Conservation (phyloP, 1,140 invertebrate genomes). For the Scaptodrosophila lebanonensis region DNA sequence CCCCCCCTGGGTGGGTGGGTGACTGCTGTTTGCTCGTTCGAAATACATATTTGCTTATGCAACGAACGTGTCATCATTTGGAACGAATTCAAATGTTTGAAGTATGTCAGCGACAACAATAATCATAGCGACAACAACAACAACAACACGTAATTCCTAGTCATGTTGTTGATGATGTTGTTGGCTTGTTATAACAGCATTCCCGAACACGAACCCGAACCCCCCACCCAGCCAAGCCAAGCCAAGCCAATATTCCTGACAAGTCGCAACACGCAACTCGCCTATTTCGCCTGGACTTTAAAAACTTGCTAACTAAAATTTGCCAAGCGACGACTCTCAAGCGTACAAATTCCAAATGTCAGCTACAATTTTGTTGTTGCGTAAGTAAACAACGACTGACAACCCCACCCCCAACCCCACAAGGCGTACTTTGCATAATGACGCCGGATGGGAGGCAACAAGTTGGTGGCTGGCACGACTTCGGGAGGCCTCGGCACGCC, state of each 20-base stretch:
- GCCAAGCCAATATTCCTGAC: not conserved
- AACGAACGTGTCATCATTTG: slow-evolving; percentile 68
- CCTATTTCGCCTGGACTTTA: too few species aligned
- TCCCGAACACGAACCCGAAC: not conserved
- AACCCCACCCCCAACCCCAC: not conserved
- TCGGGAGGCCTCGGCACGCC: too few species aligned
- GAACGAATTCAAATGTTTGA: slow-evolving; percentile 61
- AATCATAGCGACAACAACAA: slow-evolving; percentile 8
- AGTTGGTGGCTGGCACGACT: slow-evolving; percentile 41
- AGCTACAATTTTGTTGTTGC: slow-evolving; percentile 21
- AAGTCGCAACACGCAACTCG: too few species aligned
- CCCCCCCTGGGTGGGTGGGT: slow-evolving; percentile 4
- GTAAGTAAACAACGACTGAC: slow-evolving; percentile 14
- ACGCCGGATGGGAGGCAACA: slow-evolving; percentile 47
- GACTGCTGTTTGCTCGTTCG: slow-evolving; percentile 7
- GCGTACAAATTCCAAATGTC: slow-evolving; percentile 45
- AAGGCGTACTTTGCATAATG: slow-evolving; percentile 62
- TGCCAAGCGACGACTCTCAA: slow-evolving; percentile 11
- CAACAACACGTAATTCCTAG: slow-evolving; percentile 12
- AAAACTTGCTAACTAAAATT: slow-evolving; percentile 63
- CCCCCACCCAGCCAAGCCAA: not conserved
- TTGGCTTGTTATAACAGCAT: slow-evolving; percentile 38
- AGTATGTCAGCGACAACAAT: slow-evolving; percentile 38
- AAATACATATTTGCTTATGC: slow-evolving; percentile 72
- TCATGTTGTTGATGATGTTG: slow-evolving; percentile 23